Percentiles rank a stretch among this genome's conserved stretches.
Conservation (phyloP, 1,140 invertebrate species). For the Drosophila kanapiae region DNA sequence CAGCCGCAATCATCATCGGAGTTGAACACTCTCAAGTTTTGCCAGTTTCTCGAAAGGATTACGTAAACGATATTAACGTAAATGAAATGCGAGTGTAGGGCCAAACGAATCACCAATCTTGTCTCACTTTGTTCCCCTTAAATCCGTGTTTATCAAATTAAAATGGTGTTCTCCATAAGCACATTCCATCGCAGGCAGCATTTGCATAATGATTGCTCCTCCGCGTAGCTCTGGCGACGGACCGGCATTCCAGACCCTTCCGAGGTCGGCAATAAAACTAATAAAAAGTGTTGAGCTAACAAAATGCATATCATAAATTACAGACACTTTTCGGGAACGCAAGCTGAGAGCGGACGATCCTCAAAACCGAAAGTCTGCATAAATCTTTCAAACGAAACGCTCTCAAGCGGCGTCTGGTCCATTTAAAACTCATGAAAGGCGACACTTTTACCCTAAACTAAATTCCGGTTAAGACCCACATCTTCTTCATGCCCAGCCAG, state of each 20-base stretch:
- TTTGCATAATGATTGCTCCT: slow-evolving; percentile 15
- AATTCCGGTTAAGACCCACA: slow-evolving; percentile 60
- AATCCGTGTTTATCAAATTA: slow-evolving; percentile 3
- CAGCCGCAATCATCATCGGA: slow-evolving; percentile 3
- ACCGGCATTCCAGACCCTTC: slow-evolving; percentile 13
- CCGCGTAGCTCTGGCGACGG: no score
- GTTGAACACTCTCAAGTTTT: slow-evolving; percentile 13
- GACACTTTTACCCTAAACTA: slow-evolving; percentile 65
- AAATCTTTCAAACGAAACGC: slow-evolving; percentile 64
- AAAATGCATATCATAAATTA: slow-evolving; percentile 62
- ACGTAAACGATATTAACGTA: slow-evolving; percentile 13
- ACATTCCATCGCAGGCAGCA: slow-evolving; percentile 8
- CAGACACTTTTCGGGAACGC: slow-evolving; percentile 11
- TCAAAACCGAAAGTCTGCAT: slow-evolving; percentile 66
- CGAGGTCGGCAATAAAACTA: slow-evolving; percentile 36
- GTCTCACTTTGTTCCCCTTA: not conserved
- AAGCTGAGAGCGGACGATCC: slow-evolving; percentile 29
- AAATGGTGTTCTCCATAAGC: not conserved
- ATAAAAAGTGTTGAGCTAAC: slow-evolving; percentile 47
- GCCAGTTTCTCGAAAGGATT: slow-evolving; percentile 24
- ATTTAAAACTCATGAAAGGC: slow-evolving; percentile 60
- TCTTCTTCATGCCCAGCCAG: not conserved
- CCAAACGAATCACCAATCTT: not conserved
- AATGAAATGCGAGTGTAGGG: not conserved
- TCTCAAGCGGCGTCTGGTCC: slow-evolving; percentile 53